Evolutionary conservation across 1,140 invertebrate species (phyloP).

Genomic region (Akabosia matsudoensis): DNA sequence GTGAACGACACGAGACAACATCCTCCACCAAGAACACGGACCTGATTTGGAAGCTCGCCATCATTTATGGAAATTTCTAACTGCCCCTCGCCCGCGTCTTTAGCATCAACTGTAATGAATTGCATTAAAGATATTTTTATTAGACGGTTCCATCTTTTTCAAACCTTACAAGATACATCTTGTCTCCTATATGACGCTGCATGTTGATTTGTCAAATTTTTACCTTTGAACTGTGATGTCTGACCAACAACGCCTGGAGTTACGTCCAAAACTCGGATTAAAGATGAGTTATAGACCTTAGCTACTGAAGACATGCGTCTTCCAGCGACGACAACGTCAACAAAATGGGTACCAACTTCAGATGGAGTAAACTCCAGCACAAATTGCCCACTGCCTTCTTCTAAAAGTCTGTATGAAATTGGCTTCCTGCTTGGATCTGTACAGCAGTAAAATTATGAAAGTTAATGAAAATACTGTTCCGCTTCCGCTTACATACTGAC

Average conservation of each 20-base stretch:
- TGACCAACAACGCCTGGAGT: slow-evolving; percentile 81
- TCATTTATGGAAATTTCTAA: slow-evolving; percentile 97
- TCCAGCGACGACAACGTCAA: slow-evolving; percentile 80
- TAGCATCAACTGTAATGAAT: slow-evolving; percentile 76
- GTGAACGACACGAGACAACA: slow-evolving; percentile 92
- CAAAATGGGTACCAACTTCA: slow-evolving; percentile 85
- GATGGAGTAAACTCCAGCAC: slow-evolving; percentile 84
- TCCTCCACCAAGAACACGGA: slow-evolving; percentile 89
- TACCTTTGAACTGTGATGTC: slow-evolving; percentile 88
- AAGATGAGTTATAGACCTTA: slow-evolving; percentile 87
- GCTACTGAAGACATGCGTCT: slow-evolving; percentile 81
- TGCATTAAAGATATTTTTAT: too few species aligned
- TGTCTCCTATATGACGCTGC: too few species aligned
- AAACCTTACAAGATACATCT: too few species aligned
- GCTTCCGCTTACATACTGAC: too few species aligned
- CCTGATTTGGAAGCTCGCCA: slow-evolving; percentile 95
- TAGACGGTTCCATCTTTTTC: too few species aligned
- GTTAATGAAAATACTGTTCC: background rate
- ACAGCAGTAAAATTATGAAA: slow-evolving; percentile 2
- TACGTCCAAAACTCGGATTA: slow-evolving; percentile 88
- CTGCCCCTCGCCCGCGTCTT: slow-evolving; percentile 92
- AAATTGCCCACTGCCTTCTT: slow-evolving; percentile 73
- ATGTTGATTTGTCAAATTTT: too few species aligned
- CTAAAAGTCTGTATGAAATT: slow-evolving; percentile 65
- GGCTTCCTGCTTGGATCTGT: slow-evolving; percentile 66